Base-by-base conservation (phyloP, 2,797 vertebrate genomes). In the Argentina silus region DNA sequence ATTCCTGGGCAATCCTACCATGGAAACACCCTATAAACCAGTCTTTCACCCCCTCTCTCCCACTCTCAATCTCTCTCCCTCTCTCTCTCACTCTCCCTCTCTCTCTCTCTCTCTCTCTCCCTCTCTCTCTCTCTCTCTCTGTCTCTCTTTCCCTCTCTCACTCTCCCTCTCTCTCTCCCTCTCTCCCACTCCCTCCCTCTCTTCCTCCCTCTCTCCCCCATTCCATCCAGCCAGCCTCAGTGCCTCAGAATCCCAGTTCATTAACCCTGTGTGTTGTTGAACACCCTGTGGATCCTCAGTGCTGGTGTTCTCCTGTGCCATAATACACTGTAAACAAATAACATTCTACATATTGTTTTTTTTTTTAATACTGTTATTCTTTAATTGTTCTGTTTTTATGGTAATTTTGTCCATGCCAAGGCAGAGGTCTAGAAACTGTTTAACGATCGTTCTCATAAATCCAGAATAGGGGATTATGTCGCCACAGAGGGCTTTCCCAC, bases 1-100 rank as follows among this genome's bases (percentile, higher is more conserved):
- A 95, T 95, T 96, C 95, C 93, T 93, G 91, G 93, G 93, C 91
- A 92, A 92, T 92, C 93, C 94, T 93, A 84, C 53, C 84, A 93
- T 93, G 91, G 91, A 94, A 95, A 93, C 90, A 84, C 79, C 86
- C 89, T 81, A 36, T 74, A 60, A 87, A 89, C 90, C 90, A 91
- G 85, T 81, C 85, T 86, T 89, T 87, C 84, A 87, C 84, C 79
- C 75, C 74, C 56, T 55, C 61, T 57, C 78, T 67, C 77, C 47
- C 62, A 9, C 19, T 53, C 14, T 4, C 14, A 61, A 14, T 55
- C 66, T 55, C 63, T 10, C 45, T 48, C 74, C 53, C 36, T 71
- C 84, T 75, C 79, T 90, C 88, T 78, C 75, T 85, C 84, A 82
- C 84, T 76, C 56, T 60, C 56, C 68, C 23, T 76, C 61, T 69